Conservation (phyloP, 2,888 invertebrate genomes). For the Hyposoter dolosus region DNA sequence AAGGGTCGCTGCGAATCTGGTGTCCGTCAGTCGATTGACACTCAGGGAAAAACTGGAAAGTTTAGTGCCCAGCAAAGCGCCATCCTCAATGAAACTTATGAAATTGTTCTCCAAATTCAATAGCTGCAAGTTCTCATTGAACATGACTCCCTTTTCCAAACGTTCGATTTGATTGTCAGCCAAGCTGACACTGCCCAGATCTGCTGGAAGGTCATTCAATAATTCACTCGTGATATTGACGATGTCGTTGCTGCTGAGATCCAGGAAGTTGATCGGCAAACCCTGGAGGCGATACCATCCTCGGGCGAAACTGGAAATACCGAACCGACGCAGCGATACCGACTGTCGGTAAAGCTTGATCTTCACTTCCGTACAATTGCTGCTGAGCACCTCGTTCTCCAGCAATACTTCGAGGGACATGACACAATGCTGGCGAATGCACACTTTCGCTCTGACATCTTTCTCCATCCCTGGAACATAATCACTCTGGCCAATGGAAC, state of each 20-base stretch:
- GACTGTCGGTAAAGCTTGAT: background rate
- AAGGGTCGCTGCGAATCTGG: background rate
- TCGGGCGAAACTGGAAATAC: constrained; percentile 69
- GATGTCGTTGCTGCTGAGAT: constrained; percentile 1
- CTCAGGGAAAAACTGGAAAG: background rate
- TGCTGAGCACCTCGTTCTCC: background rate
- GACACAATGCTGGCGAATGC: background rate
- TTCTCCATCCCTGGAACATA: background rate
- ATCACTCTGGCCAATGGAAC: background rate
- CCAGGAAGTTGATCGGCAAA: background rate
- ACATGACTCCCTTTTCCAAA: background rate
- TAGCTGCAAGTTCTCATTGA: background rate
- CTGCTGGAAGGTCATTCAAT: constrained; percentile 64
- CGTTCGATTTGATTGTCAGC: constrained; percentile 6
- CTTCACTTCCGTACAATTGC: background rate
- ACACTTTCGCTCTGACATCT: background rate
- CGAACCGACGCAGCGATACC: background rate
- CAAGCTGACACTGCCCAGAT: background rate
- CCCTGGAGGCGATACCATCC: constrained; percentile 76
- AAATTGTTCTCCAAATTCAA: constrained; percentile 1
- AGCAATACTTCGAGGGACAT: background rate
- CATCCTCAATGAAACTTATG: background rate
- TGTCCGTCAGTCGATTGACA: background rate
- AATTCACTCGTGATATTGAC: background rate
- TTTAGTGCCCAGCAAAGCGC: background rate